Conservation (phyloP, 1,140 invertebrate genomes). For the Neotoxoptera formosana region DNA sequence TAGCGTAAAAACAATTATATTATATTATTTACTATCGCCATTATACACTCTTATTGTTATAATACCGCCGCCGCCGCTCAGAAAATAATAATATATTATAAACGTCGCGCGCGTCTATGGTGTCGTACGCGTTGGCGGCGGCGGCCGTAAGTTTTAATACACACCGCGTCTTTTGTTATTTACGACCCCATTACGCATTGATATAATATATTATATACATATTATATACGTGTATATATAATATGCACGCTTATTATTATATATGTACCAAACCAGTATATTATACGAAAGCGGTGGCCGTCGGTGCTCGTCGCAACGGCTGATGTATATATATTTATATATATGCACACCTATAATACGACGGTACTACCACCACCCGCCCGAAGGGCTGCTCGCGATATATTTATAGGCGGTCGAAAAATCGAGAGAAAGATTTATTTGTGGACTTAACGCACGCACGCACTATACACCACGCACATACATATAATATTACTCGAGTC, state of each 20-base stretch:
- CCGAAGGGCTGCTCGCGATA: not conserved
- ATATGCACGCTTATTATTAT: not conserved
- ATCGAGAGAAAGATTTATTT: slow-evolving; percentile 55
- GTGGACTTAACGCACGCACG: slow-evolving; percentile 29
- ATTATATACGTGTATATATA: not conserved
- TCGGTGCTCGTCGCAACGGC: not conserved
- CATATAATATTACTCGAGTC: not conserved
- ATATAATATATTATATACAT: not conserved
- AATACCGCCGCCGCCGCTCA: not conserved
- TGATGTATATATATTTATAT: not conserved
- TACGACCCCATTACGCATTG: slow-evolving; percentile 46
- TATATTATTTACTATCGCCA: too few species aligned
- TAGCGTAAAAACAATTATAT: not conserved
- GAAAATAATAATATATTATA: slow-evolving; percentile 25
- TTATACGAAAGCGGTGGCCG: not conserved
- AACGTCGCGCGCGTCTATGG: not conserved
- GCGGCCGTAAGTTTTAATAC: slow-evolving; percentile 53
- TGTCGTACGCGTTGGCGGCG: not conserved
- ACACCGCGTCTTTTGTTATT: slow-evolving; percentile 43
- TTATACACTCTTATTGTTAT: not conserved
- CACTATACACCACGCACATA: not conserved
- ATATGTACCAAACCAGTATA: not conserved
- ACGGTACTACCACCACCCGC: not conserved
- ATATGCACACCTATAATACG: not conserved
- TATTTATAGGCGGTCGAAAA: slow-evolving; percentile 46